Conservation (phyloP, 2,888 invertebrate genomes). For the Morpho deidamia region DNA sequence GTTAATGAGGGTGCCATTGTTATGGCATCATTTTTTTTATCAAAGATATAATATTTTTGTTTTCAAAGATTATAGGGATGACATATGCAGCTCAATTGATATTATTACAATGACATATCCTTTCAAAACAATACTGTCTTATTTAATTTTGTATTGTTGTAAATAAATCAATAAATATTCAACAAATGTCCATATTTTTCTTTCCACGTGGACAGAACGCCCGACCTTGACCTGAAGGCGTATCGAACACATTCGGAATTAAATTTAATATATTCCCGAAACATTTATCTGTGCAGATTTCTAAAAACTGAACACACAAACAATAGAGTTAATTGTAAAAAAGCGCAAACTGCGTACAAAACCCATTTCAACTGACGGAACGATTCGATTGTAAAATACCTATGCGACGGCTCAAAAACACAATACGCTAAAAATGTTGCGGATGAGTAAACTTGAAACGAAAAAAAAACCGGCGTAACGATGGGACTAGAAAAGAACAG, state of each 20-base stretch:
- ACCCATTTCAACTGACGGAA: constrained; percentile 11
- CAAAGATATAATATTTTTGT: too few species aligned
- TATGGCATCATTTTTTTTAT: too few species aligned
- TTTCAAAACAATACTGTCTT: too few species aligned
- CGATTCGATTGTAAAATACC: constrained; percentile 9
- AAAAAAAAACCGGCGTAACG: constrained; percentile 6
- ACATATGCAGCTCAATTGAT: too few species aligned
- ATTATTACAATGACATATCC: too few species aligned
- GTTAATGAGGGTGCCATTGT: too few species aligned
- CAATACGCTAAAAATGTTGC: constrained; percentile 16
- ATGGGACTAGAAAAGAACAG: not conserved
- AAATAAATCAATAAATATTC: too few species aligned
- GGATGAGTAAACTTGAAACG: constrained; percentile 6
- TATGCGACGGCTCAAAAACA: constrained; percentile 3
- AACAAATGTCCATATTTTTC: constrained; percentile 14
- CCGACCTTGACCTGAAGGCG: too few species aligned
- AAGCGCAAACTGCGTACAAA: constrained; percentile 23
- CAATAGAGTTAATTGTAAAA: constrained; percentile 24
- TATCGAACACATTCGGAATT: constrained; percentile 4
- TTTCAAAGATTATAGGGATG: too few species aligned
- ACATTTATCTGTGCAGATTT: not conserved
- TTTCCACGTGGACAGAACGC: too few species aligned
- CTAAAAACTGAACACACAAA: constrained; percentile 7
- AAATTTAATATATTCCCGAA: too few species aligned
- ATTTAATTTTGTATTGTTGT: too few species aligned